These are phyloP conservation scores for Microtus agrestis DNA, from an alignment of 2,797 vertebrate species.

Conservation along the genomic window DNA sequence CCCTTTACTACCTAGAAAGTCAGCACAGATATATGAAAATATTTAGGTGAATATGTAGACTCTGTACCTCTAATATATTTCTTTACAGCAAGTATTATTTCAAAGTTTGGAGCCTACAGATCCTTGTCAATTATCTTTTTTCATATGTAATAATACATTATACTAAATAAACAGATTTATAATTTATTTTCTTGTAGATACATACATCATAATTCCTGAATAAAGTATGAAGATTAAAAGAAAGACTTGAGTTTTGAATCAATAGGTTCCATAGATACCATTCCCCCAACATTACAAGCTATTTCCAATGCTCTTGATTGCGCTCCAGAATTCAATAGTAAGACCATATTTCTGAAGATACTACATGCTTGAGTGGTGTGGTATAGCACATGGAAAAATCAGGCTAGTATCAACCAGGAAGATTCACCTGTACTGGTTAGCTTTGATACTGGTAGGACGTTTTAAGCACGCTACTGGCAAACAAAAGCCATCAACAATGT, in stretches of 20 bases:
- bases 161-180: constrained; percentile 25
- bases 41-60: constrained; percentile 19
- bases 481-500: not conserved
- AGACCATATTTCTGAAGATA: not conserved
- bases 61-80: not conserved
- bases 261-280: too few species aligned
- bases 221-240: not conserved
- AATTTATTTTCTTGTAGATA: not conserved
- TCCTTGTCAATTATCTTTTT: not conserved
- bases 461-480: not conserved
- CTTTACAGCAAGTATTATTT: not conserved
- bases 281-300: not conserved
- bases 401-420: not conserved
- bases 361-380: not conserved
- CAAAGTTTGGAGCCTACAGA: not conserved
- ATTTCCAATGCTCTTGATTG: not conserved
- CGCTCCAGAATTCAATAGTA: not conserved
- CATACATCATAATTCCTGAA: not conserved
- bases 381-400: not conserved
- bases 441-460: not conserved
- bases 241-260: not conserved
- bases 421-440: not conserved
- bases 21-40: not conserved
- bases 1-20: constrained; percentile 12
- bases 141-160: not conserved